Evolutionary conservation across 2,797 vertebrate genomes (phyloP).

Genomic region (Tinamus major): DNA sequence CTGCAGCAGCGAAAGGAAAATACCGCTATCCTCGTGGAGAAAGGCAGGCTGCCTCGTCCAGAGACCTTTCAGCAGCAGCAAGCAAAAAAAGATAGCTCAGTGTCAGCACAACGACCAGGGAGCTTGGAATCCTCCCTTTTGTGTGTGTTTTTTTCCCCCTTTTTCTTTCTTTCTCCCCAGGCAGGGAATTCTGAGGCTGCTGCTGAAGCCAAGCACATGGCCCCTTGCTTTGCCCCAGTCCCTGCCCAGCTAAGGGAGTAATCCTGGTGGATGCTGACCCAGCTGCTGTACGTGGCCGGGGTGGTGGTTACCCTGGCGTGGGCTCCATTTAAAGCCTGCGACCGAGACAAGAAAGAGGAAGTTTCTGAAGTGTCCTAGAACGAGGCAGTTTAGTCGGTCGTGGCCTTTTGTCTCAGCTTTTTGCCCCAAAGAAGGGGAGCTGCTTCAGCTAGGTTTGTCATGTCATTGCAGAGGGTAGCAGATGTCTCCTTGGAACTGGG

Average conservation of each 20-base stretch:
- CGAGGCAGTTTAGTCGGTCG: not conserved
- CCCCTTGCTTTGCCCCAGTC: not conserved
- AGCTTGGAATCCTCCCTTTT: not conserved
- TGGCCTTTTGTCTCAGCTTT: not conserved
- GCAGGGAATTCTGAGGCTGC: not conserved
- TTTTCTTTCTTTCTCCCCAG: not conserved
- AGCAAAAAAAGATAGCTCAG: slow-evolving; percentile 2
- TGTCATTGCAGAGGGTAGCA: not conserved
- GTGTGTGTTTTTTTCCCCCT: too few relatives aligned
- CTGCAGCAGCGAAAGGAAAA: slow-evolving; percentile 50
- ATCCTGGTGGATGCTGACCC: not conserved
- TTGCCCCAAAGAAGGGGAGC: not conserved
- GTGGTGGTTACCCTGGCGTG: not conserved
- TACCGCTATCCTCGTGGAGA: slow-evolving; percentile 21
- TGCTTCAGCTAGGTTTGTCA: not conserved
- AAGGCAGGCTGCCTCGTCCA: slow-evolving; percentile 17
- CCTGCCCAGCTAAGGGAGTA: not conserved
- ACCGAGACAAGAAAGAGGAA: not conserved
- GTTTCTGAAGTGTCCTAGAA: not conserved
- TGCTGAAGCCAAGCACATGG: not conserved
- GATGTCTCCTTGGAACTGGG: not conserved
- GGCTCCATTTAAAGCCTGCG: not conserved
- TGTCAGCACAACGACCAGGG: not conserved
- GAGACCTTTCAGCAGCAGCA: slow-evolving; percentile 6
- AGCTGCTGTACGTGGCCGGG: not conserved